These are phyloP conservation scores for Eupithecia subumbrata DNA, from an alignment of 2,888 invertebrate genomes.

Conservation along the genomic window DNA sequence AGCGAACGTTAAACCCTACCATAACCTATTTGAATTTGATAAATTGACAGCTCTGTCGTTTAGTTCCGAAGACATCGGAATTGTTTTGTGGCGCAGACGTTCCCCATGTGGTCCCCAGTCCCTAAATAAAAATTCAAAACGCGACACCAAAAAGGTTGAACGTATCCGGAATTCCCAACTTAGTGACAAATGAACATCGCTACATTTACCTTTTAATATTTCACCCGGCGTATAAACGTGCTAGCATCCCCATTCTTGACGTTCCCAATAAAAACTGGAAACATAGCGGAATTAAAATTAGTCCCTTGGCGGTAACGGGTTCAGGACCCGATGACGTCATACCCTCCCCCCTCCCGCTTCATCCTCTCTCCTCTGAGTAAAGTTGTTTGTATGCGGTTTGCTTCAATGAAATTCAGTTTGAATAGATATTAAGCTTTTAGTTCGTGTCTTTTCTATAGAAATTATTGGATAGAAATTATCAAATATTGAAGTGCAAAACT, in stretches of 20 bases:
- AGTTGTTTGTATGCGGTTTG: slow-evolving; percentile 29
- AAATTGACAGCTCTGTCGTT: neutral
- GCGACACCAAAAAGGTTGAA: neutral
- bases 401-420: slow-evolving; percentile 10
- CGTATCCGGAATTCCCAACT: neutral
- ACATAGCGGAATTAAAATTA: slow-evolving; percentile 36
- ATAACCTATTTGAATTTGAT: neutral
- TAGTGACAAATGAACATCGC: slow-evolving; percentile 17
- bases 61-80: neutral
- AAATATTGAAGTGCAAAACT: neutral
- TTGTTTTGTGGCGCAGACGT: neutral
- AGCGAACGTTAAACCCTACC: neutral
- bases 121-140: neutral
- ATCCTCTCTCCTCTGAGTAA: neutral
- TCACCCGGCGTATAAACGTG: slow-evolving; percentile 23
- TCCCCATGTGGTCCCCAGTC: neutral
- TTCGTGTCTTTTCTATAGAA: neutral
- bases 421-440: neutral
- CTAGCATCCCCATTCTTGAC: slow-evolving; percentile 28
- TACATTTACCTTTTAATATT: slow-evolving; percentile 10
- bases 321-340: slow-evolving; percentile 34
- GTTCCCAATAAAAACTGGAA: slow-evolving; percentile 34
- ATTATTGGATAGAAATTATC: neutral
- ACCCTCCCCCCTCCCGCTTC: slow-evolving; percentile 5
- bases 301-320: slow-evolving; percentile 35